These are phyloP conservation scores for Parauchenoglanis punctatus DNA, from an alignment of 2,797 vertebrate genomes.

Conservation along the genomic window DNA sequence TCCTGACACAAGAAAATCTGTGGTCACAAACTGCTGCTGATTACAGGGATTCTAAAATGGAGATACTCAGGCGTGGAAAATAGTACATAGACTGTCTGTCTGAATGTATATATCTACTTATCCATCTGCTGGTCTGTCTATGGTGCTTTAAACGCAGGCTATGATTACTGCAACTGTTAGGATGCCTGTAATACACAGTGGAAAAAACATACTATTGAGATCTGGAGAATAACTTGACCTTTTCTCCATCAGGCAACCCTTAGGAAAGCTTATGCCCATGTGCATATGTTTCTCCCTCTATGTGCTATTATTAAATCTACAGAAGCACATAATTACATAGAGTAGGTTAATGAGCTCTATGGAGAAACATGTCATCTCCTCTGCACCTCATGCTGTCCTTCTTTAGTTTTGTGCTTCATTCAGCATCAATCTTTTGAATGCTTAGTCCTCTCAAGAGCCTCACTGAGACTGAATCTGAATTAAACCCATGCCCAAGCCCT, in stretches of 20 bases:
- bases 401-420: slow-evolving; percentile 39
- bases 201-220: neutral
- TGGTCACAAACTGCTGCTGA: neutral
- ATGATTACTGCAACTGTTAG: neutral
- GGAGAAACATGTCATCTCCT: slow-evolving; percentile 40
- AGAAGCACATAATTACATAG: slow-evolving; percentile 43
- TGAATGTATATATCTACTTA: neutral
- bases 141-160: neutral
- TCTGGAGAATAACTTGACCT: slow-evolving; percentile 40
- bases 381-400: slow-evolving; percentile 39
- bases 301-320: slow-evolving; percentile 43
- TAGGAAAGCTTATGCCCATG: neutral
- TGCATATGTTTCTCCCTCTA: neutral
- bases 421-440: slow-evolving; percentile 35
- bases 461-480: slow-evolving; percentile 42
- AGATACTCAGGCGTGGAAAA: neutral
- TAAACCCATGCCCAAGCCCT: slow-evolving; percentile 32
- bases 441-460: slow-evolving; percentile 33
- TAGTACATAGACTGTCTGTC: neutral
- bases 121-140: neutral
- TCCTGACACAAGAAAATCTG: neutral
- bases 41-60: neutral
- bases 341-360: slow-evolving; percentile 51
- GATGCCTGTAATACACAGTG: neutral
- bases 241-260: slow-evolving; percentile 14